Evolutionary conservation across 2,113 vertebrate species (phyloP), one percentile per base, ranked within the genome.

Genomic region (Myotis yumanensis): DNA sequence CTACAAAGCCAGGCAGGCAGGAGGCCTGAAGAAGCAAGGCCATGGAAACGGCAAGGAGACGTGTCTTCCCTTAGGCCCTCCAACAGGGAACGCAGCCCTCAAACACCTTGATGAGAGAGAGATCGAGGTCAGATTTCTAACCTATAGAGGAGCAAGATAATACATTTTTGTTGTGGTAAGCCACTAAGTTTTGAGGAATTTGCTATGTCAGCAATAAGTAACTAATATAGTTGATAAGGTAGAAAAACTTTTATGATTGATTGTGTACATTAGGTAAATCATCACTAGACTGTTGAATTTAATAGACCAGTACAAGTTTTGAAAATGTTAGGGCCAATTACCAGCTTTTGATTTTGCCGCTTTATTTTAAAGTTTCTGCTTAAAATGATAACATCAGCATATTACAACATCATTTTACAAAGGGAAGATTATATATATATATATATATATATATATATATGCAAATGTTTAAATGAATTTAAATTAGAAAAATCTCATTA

Each of bases 321-420:
- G 54, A 69, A 75, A 52, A 15, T 82, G 25, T 51, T 79, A 43
- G 20, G 30, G 22, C 71, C 86, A 90, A 80, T 32, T 59, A 20
- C 20, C 66, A 84, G 12, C 18, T 81, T 89, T 95, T 52, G n/a
- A 72, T 82, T 93, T 91, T 92, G 30, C 57, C 77, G 32, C 40
- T 30, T 93, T 77, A 82, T 86, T 90, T 57, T 86, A 93, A 86
- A 89, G 1, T 57, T 69, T 66, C 28, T 92, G 48, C 11, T 96
- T 64, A 79, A 79, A 82, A 83, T 93, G 66, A 16, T 62, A 89
- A 62, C 28, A 75, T 10, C 6, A 59, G 17, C 43, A 84, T 72
- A 86, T 37, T 69, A 30, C 22, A 66, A 83, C 1, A 54, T 16
- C 52, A 22, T 37, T 87, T 85, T 89, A 59, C 22, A 90, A 85